Percentiles rank a stretch among this genome's conserved stretches.
Evolutionary conservation across 2,888 invertebrate species (phyloP).

Genomic region (Tinea semifulvella): DNA sequence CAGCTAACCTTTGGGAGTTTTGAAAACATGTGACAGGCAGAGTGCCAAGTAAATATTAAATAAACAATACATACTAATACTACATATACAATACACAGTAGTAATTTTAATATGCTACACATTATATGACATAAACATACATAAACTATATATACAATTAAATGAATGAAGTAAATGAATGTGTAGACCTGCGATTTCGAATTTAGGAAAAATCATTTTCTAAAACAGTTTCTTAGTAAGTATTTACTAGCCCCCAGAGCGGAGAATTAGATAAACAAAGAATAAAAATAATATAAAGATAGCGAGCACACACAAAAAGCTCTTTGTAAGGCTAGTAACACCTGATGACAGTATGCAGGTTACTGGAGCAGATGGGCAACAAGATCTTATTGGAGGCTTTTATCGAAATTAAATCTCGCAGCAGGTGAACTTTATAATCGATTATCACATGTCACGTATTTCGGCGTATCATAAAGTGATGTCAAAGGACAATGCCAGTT

Average conservation of each 20-base stretch:
- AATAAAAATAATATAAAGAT: background rate
- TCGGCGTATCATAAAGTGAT: background rate
- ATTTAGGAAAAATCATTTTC: background rate
- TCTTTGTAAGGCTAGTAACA: constrained; percentile 34
- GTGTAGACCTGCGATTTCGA: too few species aligned
- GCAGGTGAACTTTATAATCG: constrained; percentile 43
- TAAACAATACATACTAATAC: too few species aligned
- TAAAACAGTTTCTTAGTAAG: background rate
- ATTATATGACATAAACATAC: too few species aligned
- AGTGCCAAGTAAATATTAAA: too few species aligned
- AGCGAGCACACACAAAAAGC: constrained; percentile 24
- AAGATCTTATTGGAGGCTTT: constrained; percentile 32
- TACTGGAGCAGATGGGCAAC: constrained; percentile 39
- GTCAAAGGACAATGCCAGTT: too few species aligned
- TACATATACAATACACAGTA: too few species aligned
- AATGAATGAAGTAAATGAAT: too few species aligned
- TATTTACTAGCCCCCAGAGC: background rate
- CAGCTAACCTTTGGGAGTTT: too few species aligned
- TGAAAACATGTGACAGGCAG: too few species aligned
- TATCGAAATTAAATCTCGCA: constrained; percentile 54
- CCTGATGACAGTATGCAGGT: constrained; percentile 43
- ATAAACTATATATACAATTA: too few species aligned
- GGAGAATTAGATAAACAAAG: background rate
- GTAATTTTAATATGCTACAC: too few species aligned
- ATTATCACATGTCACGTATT: constrained; percentile 20